Evolutionary conservation across 2,797 vertebrate species (phyloP).

Genomic region (Fundulus diaphanus): DNA sequence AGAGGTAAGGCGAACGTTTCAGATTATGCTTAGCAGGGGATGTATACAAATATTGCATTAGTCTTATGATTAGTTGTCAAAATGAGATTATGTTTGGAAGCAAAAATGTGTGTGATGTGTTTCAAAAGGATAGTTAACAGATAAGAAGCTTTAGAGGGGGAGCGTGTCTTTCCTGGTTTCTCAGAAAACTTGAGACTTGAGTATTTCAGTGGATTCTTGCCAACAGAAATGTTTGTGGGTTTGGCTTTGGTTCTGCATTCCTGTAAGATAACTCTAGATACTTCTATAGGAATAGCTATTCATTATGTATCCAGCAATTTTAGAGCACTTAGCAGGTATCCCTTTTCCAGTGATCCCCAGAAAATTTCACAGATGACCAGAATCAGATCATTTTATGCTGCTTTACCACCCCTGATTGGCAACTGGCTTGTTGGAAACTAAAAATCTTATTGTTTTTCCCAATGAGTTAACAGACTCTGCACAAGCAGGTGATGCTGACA

Average conservation of each 20-base stretch:
- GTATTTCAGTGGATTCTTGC: neutral
- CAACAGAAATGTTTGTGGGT: neutral
- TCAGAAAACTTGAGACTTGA: neutral
- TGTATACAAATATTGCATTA: neutral
- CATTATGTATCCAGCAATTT: neutral
- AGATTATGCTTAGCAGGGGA: neutral
- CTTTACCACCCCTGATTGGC: neutral
- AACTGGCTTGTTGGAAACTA: neutral
- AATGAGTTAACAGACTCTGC: neutral
- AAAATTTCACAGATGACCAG: neutral
- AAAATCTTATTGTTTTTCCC: neutral
- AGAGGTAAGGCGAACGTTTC: neutral
- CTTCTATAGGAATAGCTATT: neutral
- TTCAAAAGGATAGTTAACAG: neutral
- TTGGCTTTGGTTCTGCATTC: neutral
- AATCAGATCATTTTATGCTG: neutral
- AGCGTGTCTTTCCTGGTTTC: neutral
- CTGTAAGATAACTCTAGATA: neutral
- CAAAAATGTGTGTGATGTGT: neutral
- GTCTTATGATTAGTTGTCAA: neutral
- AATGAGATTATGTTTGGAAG: neutral
- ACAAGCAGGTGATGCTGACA: neutral
- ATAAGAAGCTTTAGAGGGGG: neutral
- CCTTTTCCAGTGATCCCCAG: neutral
- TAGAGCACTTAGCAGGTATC: neutral